phyloP scores from a whole-genome alignment of 2,113 vertebrate species.

The Neodontobutis hainanensis region DNA sequence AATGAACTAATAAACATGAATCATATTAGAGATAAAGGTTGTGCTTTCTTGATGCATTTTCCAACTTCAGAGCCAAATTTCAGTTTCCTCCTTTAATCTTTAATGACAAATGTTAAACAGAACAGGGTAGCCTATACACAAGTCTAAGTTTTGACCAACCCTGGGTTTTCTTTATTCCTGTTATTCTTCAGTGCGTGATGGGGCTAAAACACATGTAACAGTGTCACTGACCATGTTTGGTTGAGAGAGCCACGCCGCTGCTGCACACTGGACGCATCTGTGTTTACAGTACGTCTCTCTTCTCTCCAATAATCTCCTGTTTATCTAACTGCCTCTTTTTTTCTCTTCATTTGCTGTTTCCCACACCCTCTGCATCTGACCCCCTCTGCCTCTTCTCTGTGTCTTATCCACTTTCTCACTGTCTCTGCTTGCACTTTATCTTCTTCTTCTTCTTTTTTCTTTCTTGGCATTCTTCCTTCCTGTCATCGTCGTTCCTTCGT shows the following conservation, averaged over 20 bases:
- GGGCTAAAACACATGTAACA: neutral
- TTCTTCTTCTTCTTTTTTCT: neutral
- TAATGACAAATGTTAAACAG: no score
- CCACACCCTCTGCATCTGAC: constrained; percentile 65
- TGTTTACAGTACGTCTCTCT: constrained; percentile 53
- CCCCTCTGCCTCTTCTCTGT: constrained; percentile 25
- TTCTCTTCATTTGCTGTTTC: constrained; percentile 57
- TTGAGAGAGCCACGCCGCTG: neutral
- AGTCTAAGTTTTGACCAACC: no score
- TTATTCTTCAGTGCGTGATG: no score
- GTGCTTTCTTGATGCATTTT: no score
- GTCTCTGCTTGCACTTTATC: neutral
- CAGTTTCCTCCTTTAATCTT: no score
- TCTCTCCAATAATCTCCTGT: constrained; percentile 51
- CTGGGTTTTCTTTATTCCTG: no score
- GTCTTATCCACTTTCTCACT: neutral
- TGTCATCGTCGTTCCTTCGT: constrained; percentile 15
- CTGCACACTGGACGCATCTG: constrained; percentile 8
- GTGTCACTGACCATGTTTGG: constrained; percentile 23
- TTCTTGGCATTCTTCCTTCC: neutral
- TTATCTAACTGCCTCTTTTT: constrained; percentile 65
- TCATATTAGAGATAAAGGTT: no score
- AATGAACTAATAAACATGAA: no score
- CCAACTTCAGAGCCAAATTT: no score
- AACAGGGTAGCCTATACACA: no score